Conservation (phyloP, 2,113 vertebrate genomes). For the Chaetorhynchus papuensis region DNA sequence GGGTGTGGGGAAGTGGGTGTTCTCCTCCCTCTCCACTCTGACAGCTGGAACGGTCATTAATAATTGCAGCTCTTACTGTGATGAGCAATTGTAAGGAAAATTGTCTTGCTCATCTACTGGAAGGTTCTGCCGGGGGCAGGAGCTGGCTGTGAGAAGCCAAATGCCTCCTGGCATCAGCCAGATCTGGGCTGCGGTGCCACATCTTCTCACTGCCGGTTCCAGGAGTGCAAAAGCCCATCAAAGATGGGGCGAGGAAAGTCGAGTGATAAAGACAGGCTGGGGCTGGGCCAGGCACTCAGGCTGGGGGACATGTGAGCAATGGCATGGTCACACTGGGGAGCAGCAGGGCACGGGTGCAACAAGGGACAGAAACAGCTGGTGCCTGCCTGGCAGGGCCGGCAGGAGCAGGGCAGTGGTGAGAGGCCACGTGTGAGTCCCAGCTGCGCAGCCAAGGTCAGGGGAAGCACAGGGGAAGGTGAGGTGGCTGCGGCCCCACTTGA, state of each 20-base stretch:
- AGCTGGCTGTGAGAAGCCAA: background rate
- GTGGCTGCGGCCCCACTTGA: background rate
- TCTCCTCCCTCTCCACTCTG: background rate
- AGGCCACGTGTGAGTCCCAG: accelerated
- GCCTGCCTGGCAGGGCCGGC: background rate
- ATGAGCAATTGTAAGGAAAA: conserved; percentile 49
- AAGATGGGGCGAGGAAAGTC: background rate
- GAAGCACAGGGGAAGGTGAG: background rate
- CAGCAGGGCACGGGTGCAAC: accelerated
- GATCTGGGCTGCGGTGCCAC: background rate
- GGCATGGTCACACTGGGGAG: background rate
- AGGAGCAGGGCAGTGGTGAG: background rate
- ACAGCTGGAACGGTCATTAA: conserved; percentile 48
- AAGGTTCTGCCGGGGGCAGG: conserved; percentile 24
- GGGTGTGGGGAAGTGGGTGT: background rate
- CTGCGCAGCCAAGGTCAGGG: background rate
- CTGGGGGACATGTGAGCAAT: accelerated
- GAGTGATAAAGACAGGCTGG: background rate
- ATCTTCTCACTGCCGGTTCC: background rate
- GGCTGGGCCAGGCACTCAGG: accelerated
- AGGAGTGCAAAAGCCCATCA: background rate
- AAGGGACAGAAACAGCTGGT: background rate
- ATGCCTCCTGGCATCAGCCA: background rate
- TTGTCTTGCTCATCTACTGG: conserved; percentile 28
- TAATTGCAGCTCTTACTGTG: conserved; percentile 19